Conservation (phyloP, 2,797 vertebrate species). For the Betta splendens region DNA sequence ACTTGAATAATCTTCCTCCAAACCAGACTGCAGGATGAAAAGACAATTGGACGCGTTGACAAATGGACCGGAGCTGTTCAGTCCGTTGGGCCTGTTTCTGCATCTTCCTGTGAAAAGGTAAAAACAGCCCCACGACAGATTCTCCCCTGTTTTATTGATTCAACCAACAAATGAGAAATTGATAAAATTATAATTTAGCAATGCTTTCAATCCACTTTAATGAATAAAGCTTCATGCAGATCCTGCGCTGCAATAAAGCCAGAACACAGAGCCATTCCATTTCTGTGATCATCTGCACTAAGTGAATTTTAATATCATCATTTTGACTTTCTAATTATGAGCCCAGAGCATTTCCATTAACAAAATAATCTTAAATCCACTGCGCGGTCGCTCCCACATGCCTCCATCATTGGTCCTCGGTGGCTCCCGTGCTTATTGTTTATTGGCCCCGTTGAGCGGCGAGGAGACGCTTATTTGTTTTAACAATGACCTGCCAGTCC, state of each 20-base stretch:
- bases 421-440: conserved; percentile 49
- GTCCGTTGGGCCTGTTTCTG: background rate
- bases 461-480: conserved; percentile 67
- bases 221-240: conserved; percentile 10
- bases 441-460: conserved; percentile 33
- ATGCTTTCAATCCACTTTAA: conserved; percentile 21
- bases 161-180: background rate
- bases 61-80: conserved; percentile 2
- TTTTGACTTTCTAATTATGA: conserved; percentile 27
- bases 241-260: conserved; percentile 9
- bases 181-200: conserved; percentile 2
- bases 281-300: conserved; percentile 6
- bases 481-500: conserved; percentile 84
- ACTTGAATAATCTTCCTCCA: background rate
- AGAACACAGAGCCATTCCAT: conserved; percentile 1
- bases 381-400: conserved; percentile 21
- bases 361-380: conserved; percentile 37
- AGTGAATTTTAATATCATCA: conserved; percentile 12
- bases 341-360: conserved; percentile 17
- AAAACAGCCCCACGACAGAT: background rate
- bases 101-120: background rate
- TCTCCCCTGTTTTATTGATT: background rate
- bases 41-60: background rate
- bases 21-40: background rate
- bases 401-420: conserved; percentile 38